These are phyloP conservation scores for Matsumyia berberina DNA, from an alignment of 2,888 invertebrate species.

Conservation along the genomic window DNA sequence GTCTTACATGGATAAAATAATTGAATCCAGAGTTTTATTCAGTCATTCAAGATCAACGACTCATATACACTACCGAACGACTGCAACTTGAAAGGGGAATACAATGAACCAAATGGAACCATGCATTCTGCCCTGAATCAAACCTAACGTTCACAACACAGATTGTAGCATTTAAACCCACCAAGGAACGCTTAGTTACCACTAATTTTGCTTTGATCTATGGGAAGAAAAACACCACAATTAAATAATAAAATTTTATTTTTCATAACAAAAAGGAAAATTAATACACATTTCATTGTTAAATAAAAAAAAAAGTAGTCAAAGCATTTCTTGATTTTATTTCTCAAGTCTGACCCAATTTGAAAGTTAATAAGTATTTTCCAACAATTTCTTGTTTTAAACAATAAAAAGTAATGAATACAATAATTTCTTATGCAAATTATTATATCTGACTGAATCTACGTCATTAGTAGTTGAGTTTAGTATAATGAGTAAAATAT, in stretches of 20 bases:
- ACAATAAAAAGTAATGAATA: constrained; percentile 41
- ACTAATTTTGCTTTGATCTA: too few relatives aligned
- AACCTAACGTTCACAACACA: too few relatives aligned
- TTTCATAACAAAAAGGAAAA: constrained; percentile 57
- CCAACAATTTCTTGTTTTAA: constrained; percentile 44
- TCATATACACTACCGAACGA: background rate
- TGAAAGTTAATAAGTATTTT: constrained; percentile 38
- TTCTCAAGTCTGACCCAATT: constrained; percentile 26
- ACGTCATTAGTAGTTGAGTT: constrained; percentile 62
- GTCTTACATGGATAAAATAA: too few relatives aligned
- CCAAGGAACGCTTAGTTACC: too few relatives aligned
- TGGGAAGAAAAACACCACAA: background rate
- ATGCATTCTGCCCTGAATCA: too few relatives aligned
- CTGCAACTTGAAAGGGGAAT: background rate
- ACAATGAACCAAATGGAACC: background rate
- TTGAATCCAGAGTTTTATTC: too few relatives aligned
- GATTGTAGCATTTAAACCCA: too few relatives aligned
- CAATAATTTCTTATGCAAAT: constrained; percentile 60
- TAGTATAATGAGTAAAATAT: constrained; percentile 67
- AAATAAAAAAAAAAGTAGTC: constrained; percentile 56
- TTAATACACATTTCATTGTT: constrained; percentile 65
- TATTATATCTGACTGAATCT: constrained; percentile 71
- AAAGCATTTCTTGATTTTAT: constrained; percentile 27
- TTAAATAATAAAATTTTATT: constrained; percentile 33
- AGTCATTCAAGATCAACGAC: too few relatives aligned